These are phyloP conservation scores for Calameuta filiformis DNA, from an alignment of 2,888 invertebrate species.

Conservation along the genomic window DNA sequence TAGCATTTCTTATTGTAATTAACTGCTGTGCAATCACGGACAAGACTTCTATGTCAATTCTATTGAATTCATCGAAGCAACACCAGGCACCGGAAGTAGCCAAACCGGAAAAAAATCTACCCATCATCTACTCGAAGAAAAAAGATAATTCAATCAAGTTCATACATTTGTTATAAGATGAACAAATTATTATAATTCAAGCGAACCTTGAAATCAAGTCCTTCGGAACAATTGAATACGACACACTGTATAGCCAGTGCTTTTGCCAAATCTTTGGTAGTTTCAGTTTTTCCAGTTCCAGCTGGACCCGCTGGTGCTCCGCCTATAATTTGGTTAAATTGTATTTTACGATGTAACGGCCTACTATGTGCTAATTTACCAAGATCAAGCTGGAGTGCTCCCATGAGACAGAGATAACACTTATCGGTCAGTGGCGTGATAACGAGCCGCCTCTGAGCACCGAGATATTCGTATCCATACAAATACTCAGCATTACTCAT, in stretches of 20 bases:
- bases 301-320: slow-evolving; percentile 92
- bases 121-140: slow-evolving; percentile 79
- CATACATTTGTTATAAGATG: neutral
- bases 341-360: neutral
- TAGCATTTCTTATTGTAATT: slow-evolving; percentile 89
- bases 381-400: slow-evolving; percentile 86
- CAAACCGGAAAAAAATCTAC: slow-evolving; percentile 88
- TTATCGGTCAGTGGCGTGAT: slow-evolving; percentile 91
- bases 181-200: neutral
- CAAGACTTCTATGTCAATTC: slow-evolving; percentile 90
- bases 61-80: slow-evolving; percentile 92
- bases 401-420: slow-evolving; percentile 91
- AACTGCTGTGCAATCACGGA: slow-evolving; percentile 92
- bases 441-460: slow-evolving; percentile 86
- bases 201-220: slow-evolving; percentile 69
- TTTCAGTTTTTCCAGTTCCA: slow-evolving; percentile 92
- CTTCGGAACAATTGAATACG: slow-evolving; percentile 92
- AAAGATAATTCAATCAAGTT: neutral
- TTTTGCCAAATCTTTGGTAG: slow-evolving; percentile 90
- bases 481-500: slow-evolving; percentile 88
- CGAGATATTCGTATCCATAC: slow-evolving; percentile 92
- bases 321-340: slow-evolving; percentile 64
- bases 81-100: slow-evolving; percentile 94
- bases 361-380: slow-evolving; percentile 57
- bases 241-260: slow-evolving; percentile 90